Base-by-base conservation (phyloP, 2,888 invertebrate genomes). In the Brachylomia viminalis region DNA sequence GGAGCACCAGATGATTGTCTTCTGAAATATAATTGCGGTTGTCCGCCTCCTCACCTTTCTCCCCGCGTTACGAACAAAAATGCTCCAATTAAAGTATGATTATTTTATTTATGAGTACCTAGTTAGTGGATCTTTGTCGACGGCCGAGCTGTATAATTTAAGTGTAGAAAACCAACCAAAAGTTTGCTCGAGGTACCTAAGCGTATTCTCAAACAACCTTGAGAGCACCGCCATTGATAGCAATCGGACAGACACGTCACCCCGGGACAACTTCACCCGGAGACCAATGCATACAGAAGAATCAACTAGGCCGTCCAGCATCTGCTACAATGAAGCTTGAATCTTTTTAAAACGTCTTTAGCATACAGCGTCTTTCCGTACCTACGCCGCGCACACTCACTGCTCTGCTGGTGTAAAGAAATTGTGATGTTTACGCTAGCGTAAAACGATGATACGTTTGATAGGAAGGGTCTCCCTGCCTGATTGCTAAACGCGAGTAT, bases 61-160 rank as follows among this genome's bases (percentile, higher is more conserved):
- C 47, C 66, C 20, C 10, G 7, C 20, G n/a, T 20, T 33, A 5
- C 20, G 2, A 23, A 56, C 10, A 54, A n/a, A 33, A 33, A n/a
- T 20, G 54, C 42, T 33, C 20, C 70, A n/a, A 56, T 69, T 20
- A 20, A 70, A 72, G 70, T 72, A 70, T 69, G 30, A 56, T 20
- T 1, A 70, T 70, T 72, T 56, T 17, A 23, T 72, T 68, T 54
- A 42, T 45, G 42, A 45, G 23, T 45, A n/a, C n/a, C n/a, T n/a
- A 59, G 0, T 27, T 66, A 38, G 66, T 23, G 27, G 10, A 38
- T n/a, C 3, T 59, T 33, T 20, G 20, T 8, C 38, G 15, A 66
- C 4, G 23, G 23, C 23, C 17, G 66, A 49, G 20, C 65, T 47
- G 33, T 33, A 15, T 38, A 13, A 54, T 17, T 20, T 67, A 33